Conservation (phyloP, 2,113 vertebrate genomes). For the Periophthalmodon schlosseri region DNA sequence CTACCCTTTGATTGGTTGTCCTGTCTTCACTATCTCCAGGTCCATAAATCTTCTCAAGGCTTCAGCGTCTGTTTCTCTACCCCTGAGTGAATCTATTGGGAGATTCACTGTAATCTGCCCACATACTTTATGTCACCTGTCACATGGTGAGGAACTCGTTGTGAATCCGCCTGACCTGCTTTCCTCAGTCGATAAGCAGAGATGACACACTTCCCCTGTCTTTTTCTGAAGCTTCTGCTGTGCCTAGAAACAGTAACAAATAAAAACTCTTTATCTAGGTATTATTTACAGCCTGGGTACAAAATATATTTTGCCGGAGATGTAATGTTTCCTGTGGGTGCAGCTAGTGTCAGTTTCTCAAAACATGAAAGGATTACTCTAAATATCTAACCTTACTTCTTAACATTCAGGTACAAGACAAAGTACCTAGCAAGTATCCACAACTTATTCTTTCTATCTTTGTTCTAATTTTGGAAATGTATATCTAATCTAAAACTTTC, state of each 20-base stretch:
- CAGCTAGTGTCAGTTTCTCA: slow-evolving; percentile 12
- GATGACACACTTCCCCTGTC: slow-evolving; percentile 20
- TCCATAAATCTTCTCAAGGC: slow-evolving; percentile 42
- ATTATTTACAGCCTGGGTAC: slow-evolving; percentile 3
- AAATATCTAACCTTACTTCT: no score
- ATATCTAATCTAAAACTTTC: no score
- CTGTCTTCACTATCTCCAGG: slow-evolving; percentile 14
- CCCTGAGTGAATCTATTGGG: slow-evolving; percentile 28
- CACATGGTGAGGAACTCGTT: slow-evolving; percentile 44
- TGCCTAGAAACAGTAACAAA: neutral
- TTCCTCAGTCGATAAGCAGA: slow-evolving; percentile 4
- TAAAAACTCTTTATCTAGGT: neutral
- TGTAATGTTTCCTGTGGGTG: slow-evolving; percentile 45
- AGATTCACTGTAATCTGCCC: slow-evolving; percentile 28
- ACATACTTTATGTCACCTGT: slow-evolving; percentile 50
- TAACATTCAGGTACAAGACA: no score
- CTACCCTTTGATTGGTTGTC: slow-evolving; percentile 14
- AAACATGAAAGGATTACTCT: no score
- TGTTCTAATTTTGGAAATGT: no score
- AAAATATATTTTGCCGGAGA: slow-evolving; percentile 17
- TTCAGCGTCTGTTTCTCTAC: slow-evolving; percentile 25
- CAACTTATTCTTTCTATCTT: no score
- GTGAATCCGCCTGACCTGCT: slow-evolving; percentile 11
- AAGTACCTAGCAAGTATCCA: no score
- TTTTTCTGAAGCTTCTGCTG: slow-evolving; percentile 22